These are phyloP conservation scores for Steatocranus sp. DNA, from an alignment of 2,797 vertebrate genomes.

Conservation along the genomic window DNA sequence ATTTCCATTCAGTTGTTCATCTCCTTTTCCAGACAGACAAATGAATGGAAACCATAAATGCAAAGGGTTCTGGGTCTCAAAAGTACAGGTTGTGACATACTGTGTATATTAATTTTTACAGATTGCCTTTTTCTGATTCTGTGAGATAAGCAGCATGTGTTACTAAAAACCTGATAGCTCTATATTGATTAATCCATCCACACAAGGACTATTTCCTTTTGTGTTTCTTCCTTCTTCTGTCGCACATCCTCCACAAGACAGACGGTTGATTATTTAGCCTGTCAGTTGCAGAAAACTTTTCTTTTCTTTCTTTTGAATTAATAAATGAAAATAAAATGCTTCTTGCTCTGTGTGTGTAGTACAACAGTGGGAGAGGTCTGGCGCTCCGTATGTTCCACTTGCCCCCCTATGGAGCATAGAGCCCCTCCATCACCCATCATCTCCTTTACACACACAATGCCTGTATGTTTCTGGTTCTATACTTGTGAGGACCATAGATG, in stretches of 20 bases:
- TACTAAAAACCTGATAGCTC: not conserved
- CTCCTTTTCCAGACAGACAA: not conserved
- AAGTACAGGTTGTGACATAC: slow-evolving; percentile 6
- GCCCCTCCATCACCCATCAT: slow-evolving; percentile 63
- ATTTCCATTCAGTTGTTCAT: not conserved
- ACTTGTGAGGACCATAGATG: slow-evolving; percentile 3
- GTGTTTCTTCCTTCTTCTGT: slow-evolving; percentile 31
- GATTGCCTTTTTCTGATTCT: not conserved
- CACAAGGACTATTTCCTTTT: slow-evolving; percentile 16
- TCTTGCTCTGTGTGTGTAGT: not conserved
- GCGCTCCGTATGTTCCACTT: slow-evolving; percentile 62
- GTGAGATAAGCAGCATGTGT: not conserved
- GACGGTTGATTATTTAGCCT: slow-evolving; percentile 49
- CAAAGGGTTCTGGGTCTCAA: not conserved
- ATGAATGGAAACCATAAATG: not conserved
- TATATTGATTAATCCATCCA: slow-evolving; percentile 6
- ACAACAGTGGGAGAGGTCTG: slow-evolving; percentile 36
- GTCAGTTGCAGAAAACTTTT: slow-evolving; percentile 43
- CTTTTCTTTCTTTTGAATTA: slow-evolving; percentile 34
- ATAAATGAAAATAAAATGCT: slow-evolving; percentile 40
- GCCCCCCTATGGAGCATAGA: slow-evolving; percentile 52
- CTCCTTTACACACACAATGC: slow-evolving; percentile 1
- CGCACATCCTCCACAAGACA: slow-evolving; percentile 46
- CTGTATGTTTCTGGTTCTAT: not conserved
- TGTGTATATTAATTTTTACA: not conserved